A percentile compares a stretch with the other conserved stretches of the same genome.
Evolutionary conservation across 2,797 vertebrate species (phyloP).

Genomic region (Yasuhikotakia modesta): DNA sequence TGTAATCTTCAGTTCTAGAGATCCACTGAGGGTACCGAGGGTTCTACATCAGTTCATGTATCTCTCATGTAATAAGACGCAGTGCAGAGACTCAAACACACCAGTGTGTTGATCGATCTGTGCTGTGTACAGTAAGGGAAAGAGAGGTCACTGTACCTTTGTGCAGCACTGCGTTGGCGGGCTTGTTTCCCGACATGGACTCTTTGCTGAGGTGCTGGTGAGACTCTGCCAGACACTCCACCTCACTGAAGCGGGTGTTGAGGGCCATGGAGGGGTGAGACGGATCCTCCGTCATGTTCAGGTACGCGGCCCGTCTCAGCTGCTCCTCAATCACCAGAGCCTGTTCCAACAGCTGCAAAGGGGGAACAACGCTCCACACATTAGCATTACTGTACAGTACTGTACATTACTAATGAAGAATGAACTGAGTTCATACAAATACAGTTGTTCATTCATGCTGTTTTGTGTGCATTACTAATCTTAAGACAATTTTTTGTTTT

Average conservation of each 20-base stretch:
- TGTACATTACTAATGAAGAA: too few species aligned
- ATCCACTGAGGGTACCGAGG: too few species aligned
- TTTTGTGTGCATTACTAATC: too few species aligned
- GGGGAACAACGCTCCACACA: neutral
- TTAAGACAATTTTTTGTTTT: too few species aligned
- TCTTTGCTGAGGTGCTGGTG: slow-evolving; percentile 99
- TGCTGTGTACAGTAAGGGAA: neutral
- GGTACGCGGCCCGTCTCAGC: slow-evolving; percentile 91
- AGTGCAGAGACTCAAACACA: neutral
- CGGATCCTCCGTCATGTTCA: slow-evolving; percentile 97
- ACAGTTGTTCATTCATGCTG: too few species aligned
- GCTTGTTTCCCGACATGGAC: slow-evolving; percentile 98
- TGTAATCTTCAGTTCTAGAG: neutral
- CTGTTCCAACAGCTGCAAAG: slow-evolving; percentile 88
- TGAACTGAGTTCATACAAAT: too few species aligned
- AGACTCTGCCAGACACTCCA: slow-evolving; percentile 96
- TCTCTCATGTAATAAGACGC: too few species aligned
- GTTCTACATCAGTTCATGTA: too few species aligned
- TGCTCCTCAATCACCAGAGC: slow-evolving; percentile 97
- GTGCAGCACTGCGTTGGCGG: slow-evolving; percentile 96
- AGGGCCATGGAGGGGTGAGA: slow-evolving; percentile 98
- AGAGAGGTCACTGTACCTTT: slow-evolving; percentile 82
- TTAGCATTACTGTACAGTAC: too few species aligned
- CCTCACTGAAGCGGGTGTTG: slow-evolving; percentile 96
- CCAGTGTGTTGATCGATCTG: neutral